Percentiles rank a stretch among this genome's conserved stretches.
phyloP scores from a whole-genome alignment of 2,888 invertebrate genomes.

The Nephrocerus scutellatus region DNA sequence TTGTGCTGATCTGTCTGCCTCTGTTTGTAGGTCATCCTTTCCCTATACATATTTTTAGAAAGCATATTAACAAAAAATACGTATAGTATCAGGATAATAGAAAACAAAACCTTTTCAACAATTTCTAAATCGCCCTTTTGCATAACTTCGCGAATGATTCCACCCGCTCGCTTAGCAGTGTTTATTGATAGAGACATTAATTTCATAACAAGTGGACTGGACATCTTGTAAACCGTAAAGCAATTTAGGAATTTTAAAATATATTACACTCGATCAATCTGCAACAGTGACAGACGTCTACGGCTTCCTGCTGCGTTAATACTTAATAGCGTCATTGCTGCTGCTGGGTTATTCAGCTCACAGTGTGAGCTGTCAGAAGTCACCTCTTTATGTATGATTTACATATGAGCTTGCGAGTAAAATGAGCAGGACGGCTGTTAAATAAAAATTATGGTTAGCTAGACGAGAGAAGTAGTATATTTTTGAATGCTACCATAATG shows the following conservation, averaged over 20 bases:
- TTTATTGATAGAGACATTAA: constrained; percentile 44
- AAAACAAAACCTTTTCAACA: constrained; percentile 67
- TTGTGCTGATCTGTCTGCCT: constrained; percentile 94
- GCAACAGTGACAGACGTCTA: no score
- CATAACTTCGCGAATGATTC: constrained; percentile 86
- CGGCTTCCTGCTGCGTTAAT: no score
- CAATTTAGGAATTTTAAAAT: no score
- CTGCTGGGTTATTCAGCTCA: no score
- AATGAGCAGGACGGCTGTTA: no score
- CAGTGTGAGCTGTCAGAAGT: no score
- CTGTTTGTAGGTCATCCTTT: constrained; percentile 92
- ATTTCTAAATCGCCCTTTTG: constrained; percentile 83
- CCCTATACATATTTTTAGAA: constrained; percentile 53
- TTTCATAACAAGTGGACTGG: constrained; percentile 38
- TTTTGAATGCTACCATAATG: no score
- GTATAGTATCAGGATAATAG: not conserved
- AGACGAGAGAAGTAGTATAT: no score
- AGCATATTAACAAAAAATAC: not conserved
- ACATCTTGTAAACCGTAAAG: constrained; percentile 26
- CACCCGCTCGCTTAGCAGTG: constrained; percentile 76
- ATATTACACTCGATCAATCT: not conserved
- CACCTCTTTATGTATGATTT: no score
- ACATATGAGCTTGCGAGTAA: no score
- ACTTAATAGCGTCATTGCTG: no score
- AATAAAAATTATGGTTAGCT: no score